A percentile compares a stretch with the other conserved stretches of the same genome.
Evolutionary conservation across 2,888 invertebrate genomes (phyloP).

Genomic region (Cheilosia urbana): DNA sequence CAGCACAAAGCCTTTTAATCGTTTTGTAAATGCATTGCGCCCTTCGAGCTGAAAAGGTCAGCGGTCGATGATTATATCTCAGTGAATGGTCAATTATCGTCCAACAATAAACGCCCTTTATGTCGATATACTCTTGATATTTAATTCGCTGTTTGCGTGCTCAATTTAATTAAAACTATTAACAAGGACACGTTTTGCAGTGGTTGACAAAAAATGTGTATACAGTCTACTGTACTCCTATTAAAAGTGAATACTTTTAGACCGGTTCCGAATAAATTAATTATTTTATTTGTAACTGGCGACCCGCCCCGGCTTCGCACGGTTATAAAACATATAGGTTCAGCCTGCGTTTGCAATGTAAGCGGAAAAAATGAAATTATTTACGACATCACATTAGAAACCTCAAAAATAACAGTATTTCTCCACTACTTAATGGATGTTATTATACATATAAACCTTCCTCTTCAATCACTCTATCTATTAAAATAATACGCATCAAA

Average conservation of each 20-base stretch:
- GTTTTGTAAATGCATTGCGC: background rate
- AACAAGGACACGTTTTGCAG: slow-evolving; percentile 17
- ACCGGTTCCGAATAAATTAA: background rate
- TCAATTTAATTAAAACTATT: slow-evolving; percentile 32
- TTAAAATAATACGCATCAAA: no score
- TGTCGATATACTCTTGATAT: slow-evolving; percentile 30
- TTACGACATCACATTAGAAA: no score
- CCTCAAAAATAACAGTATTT: no score
- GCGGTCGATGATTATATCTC: slow-evolving; percentile 3
- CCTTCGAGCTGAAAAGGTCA: slow-evolving; percentile 31
- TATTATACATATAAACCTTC: no score
- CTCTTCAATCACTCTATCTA: no score
- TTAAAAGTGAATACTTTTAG: background rate
- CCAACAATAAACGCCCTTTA: slow-evolving; percentile 27
- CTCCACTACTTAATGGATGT: no score
- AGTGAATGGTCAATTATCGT: slow-evolving; percentile 32
- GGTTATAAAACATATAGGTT: no score
- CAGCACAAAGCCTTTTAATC: background rate
- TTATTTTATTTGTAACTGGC: background rate
- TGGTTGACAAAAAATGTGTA: slow-evolving; percentile 3
- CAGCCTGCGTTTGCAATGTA: no score
- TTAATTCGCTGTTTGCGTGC: slow-evolving; percentile 46
- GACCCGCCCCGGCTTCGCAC: no score
- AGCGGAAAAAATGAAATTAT: no score
- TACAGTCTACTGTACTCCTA: background rate